These are phyloP conservation scores for Enteromius unitaeniatus DNA, from an alignment of 2,797 vertebrate genomes.

Conservation along the genomic window DNA sequence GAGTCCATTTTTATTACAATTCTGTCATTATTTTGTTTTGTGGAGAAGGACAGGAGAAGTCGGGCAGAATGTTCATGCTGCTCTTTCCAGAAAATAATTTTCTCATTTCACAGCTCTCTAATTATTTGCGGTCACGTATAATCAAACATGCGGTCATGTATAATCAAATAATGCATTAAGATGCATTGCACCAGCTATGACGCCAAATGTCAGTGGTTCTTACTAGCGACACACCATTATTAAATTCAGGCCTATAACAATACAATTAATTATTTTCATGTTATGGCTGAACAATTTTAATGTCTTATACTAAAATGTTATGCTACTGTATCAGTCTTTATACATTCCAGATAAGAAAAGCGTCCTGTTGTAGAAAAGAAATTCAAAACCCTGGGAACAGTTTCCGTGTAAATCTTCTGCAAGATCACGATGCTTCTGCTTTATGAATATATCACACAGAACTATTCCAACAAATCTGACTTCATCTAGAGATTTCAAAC, in stretches of 20 bases:
- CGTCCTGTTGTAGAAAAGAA: neutral
- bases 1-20: neutral
- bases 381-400: neutral
- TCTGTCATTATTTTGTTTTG: neutral
- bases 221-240: neutral
- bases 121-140: constrained; percentile 1
- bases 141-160: constrained; percentile 2
- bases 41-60: neutral
- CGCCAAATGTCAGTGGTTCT: constrained; percentile 20
- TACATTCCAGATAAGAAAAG: neutral
- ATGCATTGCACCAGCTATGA: neutral
- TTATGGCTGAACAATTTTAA: neutral
- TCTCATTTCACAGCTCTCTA: neutral
- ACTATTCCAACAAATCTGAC: constrained; percentile 13
- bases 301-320: neutral
- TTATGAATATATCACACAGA: neutral
- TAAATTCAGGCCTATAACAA: neutral
- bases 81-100: neutral
- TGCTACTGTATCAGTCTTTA: neutral
- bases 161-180: constrained; percentile 30
- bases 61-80: constrained; percentile 1
- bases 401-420: neutral
- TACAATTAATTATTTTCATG: neutral
- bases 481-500: constrained; percentile 12
- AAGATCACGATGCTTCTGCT: neutral